Base-by-base conservation (phyloP, 2,888 invertebrate species). In the Julus scanicus region DNA sequence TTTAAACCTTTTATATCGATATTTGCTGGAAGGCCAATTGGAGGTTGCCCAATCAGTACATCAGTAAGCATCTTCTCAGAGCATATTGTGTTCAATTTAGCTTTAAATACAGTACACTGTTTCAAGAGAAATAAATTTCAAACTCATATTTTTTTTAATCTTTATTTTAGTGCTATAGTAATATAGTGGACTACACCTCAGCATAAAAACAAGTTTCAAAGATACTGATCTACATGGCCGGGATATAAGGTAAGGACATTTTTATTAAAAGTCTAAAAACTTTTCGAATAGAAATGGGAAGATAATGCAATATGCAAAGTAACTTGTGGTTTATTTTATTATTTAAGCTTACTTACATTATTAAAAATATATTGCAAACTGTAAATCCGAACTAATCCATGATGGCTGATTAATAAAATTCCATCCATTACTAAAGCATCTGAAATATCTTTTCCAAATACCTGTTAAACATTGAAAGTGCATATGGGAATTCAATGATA, bases 1-100 rank as follows among this genome's bases (percentile, higher is more conserved):
- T 37, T 20, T 57, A 48, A 71, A 71, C 87, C 87, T 48, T 87
- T 71, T 20, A 87, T 37, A 20, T 39, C 37, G 4, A 87, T 49
- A 87, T 87, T 87, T 20, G 63, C 37, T 40, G 87, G 87, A 17
- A 87, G 40, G 8, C 87, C 87, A 87, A 40, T 13, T 15, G 87
- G 87, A 71, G 11, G 71, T 57, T 15, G 37, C 20, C 87, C 87
- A 71, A 71, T 40, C n/a, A 87, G n/a, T 39, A 4, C 71, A 15
- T 49, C 49, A 17, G 29, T 39, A 3, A 0, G 6, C 4, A 20
- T 15, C 20, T 6, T 17, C 20, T 57, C 39, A 40, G 84, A 17
- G 20, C 87, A 87, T 20, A 1, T 37, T 44, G 71, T 20, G 39
- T 63, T 49, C 63, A 87, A 71, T 44, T 71, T 15, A 20, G 87